Base-by-base conservation (phyloP, 2,888 invertebrate species). In the Idaea dimidiata region DNA sequence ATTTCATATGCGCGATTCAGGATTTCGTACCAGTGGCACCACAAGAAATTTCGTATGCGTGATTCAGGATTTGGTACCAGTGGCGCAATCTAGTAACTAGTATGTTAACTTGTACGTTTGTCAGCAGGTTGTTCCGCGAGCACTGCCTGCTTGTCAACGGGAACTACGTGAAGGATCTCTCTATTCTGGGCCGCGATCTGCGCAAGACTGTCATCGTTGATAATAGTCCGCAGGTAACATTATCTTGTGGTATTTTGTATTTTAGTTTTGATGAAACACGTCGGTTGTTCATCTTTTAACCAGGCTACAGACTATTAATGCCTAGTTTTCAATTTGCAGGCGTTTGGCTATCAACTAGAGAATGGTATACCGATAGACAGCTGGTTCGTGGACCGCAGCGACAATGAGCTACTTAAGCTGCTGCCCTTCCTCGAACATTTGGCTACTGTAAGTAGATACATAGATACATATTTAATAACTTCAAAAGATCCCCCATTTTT, bases 291-390 rank as follows among this genome's bases (percentile, higher is more conserved):
- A n/a, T n/a, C n/a, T n/a, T n/a, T n/a, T n/a, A n/a, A n/a, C n/a
- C n/a, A n/a, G n/a, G n/a, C n/a, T n/a, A 6, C 54, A 3, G 6
- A 54, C 8, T 54, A 54, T 16, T 54, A 3, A 16, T 54, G 6
- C 32, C 32, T 14, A 43, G 1, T 54, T 7, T 54, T 54, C 2
- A 59, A 32, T 64, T 66, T 43, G 0, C 97, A 99, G 93, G 98
- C 98, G 14, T 99, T 99, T 88, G 98, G 98, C 0, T 93, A 93
- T 66, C 94, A 98, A 95, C 87, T 98, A 65, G 97, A 98, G 88
- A 99, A 99, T 89, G 99, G 99, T 31, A 98, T 99, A 72, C 99
- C 99, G 0, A 99, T 99, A 73, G 98, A 98, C 93, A 98, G 98
- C 86, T 99, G 99, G 99, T 99, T 98, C 88, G 95, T 97, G 72